A percentile compares a stretch with the other conserved stretches of the same genome.
These are phyloP conservation scores for Drosophila prolongata DNA, from an alignment of 2,888 invertebrate species.

Conservation along the genomic window DNA sequence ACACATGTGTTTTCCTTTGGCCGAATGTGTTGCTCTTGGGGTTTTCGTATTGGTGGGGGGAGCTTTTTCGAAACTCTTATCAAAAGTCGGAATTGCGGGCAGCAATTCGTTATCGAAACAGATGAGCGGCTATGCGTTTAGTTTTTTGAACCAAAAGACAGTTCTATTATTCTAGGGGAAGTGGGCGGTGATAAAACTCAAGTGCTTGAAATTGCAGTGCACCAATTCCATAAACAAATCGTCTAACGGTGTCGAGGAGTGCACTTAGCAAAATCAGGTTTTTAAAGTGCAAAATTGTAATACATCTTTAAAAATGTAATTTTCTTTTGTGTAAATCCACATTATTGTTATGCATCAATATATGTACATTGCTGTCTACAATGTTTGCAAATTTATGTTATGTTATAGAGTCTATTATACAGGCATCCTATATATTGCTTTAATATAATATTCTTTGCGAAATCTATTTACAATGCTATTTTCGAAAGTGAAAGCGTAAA, in stretches of 20 bases:
- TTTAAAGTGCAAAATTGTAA: too few species aligned
- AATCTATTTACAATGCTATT: constrained; percentile 4
- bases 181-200: constrained; percentile 15
- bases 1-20: constrained; percentile 25
- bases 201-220: constrained; percentile 39
- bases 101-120: constrained; percentile 37
- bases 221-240: not conserved
- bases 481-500: constrained; percentile 18
- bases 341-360: too few species aligned
- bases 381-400: not conserved
- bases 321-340: too few species aligned
- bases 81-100: constrained; percentile 24
- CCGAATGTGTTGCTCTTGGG: constrained; percentile 29
- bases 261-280: not conserved
- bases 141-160: constrained; percentile 27
- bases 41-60: constrained; percentile 12
- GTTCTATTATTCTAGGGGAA: not conserved
- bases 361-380: not conserved
- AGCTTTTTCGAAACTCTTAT: constrained; percentile 45
- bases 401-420: too few species aligned
- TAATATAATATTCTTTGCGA: constrained; percentile 1
- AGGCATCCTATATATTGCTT: constrained; percentile 1
- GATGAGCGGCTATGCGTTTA: constrained; percentile 12
- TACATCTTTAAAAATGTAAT: not conserved
- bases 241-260: not conserved